phyloP scores from a whole-genome alignment of 2,797 vertebrate species.

The Heliangelus exortis region DNA sequence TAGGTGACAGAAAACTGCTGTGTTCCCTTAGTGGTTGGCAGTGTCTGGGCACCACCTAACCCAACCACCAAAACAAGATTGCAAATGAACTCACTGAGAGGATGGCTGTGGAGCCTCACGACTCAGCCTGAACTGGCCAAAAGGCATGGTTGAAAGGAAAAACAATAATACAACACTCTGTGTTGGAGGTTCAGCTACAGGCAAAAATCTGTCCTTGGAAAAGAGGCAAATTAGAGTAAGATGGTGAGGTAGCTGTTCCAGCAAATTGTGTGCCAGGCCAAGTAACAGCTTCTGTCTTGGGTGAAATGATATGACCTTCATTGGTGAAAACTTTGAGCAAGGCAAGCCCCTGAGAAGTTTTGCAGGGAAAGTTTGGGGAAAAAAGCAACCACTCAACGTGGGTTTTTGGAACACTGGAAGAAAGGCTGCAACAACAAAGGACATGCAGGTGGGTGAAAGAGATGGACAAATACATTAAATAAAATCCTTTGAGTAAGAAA shows the following conservation, averaged over 20 bases:
- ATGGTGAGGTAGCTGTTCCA: not conserved
- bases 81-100: not conserved
- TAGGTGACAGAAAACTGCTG: conserved; percentile 15
- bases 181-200: not conserved
- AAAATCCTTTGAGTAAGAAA: conserved; percentile 58
- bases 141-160: not conserved
- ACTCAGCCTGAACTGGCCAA: not conserved
- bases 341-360: not conserved
- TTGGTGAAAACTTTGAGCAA: not conserved
- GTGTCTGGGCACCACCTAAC: not conserved
- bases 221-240: not conserved
- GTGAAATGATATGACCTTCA: not conserved
- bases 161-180: not conserved
- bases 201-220: not conserved
- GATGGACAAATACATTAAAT: not conserved
- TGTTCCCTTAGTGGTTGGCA: not conserved
- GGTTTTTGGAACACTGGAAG: conserved; percentile 47
- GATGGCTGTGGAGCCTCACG: not conserved
- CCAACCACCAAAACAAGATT: not conserved
- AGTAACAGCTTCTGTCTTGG: not conserved
- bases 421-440: conserved; percentile 9
- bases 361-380: not conserved
- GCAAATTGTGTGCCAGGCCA: not conserved
- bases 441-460: conserved; percentile 34
- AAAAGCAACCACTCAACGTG: not conserved